Evolutionary conservation across 2,888 invertebrate genomes (phyloP), one percentile per base, ranked within the genome.

Genomic region (Apoderus coryli): DNA sequence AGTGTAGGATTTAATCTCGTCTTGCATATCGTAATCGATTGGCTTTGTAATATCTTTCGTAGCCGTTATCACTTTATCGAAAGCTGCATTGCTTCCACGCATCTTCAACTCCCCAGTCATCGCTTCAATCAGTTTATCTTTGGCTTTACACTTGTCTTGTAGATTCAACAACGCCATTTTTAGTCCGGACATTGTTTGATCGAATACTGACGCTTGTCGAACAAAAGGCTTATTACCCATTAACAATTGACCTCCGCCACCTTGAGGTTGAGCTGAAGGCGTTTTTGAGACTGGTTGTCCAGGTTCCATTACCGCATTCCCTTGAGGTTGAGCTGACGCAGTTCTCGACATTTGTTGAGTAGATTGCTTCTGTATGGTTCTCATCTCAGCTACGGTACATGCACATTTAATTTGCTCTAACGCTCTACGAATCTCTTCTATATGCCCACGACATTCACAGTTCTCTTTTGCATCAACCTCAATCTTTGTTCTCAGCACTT

Each of bases 41-140:
- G 38, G 36, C 2, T 34, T 37, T 3, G 35, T 23, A 3, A 32
- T 26, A 2, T 29, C 34, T 5, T 33, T 32, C 7, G 39, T 37
- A 10, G 32, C 34, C 14, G 32, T 29, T 16, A 48, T 24, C 4
- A 47, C 38, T 14, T 40, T 38, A 7, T 42, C 38, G 10, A 49
- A 42, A 2, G 43, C 43, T 14, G 46, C 42, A n/a, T 39, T 41
- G 27, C 35, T 39, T 3, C 47, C 44, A 4, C 50, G 42, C 25
- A 40, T 25, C 25, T 45, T 43, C 15, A 56, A 37, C 32, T 56
- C 52, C 3, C 48, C 42, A 9, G 51, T 49, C 47, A 56, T 50
- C 1, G 46, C 47, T 5, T 48, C 44, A 28, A 56, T 56, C 46
- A 56, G 46, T 14, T 40, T 42, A 39, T 56, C 57, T 33, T 56